These are phyloP conservation scores for Capromys pilorides DNA, from an alignment of 2,797 vertebrate genomes.

Conservation along the genomic window DNA sequence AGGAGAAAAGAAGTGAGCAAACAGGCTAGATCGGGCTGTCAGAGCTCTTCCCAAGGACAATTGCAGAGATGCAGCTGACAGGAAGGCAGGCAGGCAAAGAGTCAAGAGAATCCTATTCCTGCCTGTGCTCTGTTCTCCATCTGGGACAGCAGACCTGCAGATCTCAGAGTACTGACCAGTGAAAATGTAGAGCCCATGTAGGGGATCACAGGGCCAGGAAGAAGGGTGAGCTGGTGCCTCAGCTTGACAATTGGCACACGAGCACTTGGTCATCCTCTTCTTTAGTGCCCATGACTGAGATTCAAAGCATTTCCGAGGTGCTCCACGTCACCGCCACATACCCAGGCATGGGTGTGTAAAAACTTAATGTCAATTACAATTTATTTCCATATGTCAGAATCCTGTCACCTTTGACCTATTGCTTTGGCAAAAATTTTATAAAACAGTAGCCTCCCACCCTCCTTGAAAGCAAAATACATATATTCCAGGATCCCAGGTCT, in stretches of 20 bases:
- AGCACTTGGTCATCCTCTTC: background rate
- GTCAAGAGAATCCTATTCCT: background rate
- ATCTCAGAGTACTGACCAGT: background rate
- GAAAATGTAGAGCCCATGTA: background rate
- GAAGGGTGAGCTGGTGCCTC: background rate
- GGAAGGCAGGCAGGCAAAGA: background rate
- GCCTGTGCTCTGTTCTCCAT: fast-evolving
- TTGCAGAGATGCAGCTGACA: background rate
- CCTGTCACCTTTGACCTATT: background rate
- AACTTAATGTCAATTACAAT: background rate
- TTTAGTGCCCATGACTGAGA: background rate
- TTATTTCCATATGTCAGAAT: background rate
- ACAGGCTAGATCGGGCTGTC: background rate
- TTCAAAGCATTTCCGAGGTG: background rate
- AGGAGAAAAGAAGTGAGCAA: background rate
- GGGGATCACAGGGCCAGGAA: background rate
- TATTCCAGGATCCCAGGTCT: background rate
- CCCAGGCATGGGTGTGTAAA: background rate
- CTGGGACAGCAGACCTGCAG: no score
- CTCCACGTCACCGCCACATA: background rate
- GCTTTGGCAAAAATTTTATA: background rate
- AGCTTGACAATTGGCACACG: background rate
- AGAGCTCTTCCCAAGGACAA: background rate
- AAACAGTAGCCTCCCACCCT: background rate
- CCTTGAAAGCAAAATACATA: background rate